Evolutionary conservation across 1,140 invertebrate species (phyloP).

Genomic region (Trypoxylus dichotomus): DNA sequence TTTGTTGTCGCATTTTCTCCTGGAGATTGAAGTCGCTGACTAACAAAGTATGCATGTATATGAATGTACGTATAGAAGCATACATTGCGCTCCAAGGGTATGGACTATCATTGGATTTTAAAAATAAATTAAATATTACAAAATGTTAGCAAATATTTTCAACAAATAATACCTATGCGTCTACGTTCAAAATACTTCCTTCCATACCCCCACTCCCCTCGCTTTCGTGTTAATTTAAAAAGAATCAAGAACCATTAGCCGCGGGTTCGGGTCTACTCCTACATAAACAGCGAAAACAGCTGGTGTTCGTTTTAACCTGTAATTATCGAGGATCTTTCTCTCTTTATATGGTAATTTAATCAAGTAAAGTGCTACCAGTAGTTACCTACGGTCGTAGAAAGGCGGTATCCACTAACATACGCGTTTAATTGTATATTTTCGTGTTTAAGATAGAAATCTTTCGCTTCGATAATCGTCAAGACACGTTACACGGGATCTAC

Average conservation of each 20-base stretch:
- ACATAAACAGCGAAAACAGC: background rate
- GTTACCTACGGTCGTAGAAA: background rate
- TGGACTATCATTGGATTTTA: too few species aligned
- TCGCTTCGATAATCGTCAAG: background rate
- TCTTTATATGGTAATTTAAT: slow-evolving; percentile 4
- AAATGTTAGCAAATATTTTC: too few species aligned
- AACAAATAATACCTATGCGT: too few species aligned
- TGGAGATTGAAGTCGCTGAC: background rate
- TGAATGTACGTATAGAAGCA: too few species aligned
- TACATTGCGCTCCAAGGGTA: too few species aligned
- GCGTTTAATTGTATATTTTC: background rate
- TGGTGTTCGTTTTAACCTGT: background rate
- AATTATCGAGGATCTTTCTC: background rate
- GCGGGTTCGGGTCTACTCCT: background rate
- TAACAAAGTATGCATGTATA: background rate
- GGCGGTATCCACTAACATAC: background rate
- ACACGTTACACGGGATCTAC: background rate
- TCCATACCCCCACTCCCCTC: too few species aligned
- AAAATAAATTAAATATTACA: too few species aligned
- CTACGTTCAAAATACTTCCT: too few species aligned
- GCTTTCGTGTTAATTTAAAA: background rate
- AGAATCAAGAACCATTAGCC: background rate
- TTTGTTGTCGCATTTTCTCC: background rate
- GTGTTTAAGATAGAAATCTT: background rate
- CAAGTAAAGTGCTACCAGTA: background rate